A percentile compares a stretch with the other conserved stretches of the same genome.
These are phyloP conservation scores for Pseudeuparius sepicola DNA, from an alignment of 2,888 invertebrate genomes.

Conservation along the genomic window DNA sequence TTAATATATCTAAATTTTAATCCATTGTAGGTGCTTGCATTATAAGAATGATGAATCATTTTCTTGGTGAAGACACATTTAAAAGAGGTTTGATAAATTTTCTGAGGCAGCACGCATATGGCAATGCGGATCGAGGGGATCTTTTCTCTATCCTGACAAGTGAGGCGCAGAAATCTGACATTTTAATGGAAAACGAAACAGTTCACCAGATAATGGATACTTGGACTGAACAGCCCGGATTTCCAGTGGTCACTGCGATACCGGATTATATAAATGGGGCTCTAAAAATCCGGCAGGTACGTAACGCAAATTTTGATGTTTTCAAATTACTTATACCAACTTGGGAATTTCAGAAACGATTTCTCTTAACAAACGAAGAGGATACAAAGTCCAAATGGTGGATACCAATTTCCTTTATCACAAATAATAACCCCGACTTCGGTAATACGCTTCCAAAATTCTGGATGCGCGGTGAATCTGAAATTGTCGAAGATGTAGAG, in stretches of 20 bases:
- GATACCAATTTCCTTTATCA: conserved; percentile 43
- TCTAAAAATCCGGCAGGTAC: conserved; percentile 38
- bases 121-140: conserved; percentile 55
- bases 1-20: neutral
- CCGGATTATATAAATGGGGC: conserved; percentile 38
- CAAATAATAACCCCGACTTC: conserved; percentile 31
- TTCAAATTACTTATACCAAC: conserved; percentile 1
- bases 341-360: conserved; percentile 34
- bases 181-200: conserved; percentile 37
- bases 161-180: conserved; percentile 40
- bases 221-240: conserved; percentile 59
- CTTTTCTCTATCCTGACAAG: conserved; percentile 57
- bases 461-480: conserved; percentile 42
- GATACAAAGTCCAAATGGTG: conserved; percentile 38
- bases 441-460: conserved; percentile 37
- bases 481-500: conserved; percentile 28
- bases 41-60: conserved; percentile 61
- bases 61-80: conserved; percentile 54
- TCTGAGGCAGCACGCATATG: conserved; percentile 44
- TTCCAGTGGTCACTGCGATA: conserved; percentile 50
- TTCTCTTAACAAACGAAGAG: conserved; percentile 26
- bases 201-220: conserved; percentile 55
- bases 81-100: conserved; percentile 44
- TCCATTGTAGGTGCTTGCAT: conserved; percentile 49
- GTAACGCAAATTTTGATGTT: conserved; percentile 3